Evolutionary conservation across 2,113 vertebrate genomes (phyloP).

Genomic region (Passer montanus): DNA sequence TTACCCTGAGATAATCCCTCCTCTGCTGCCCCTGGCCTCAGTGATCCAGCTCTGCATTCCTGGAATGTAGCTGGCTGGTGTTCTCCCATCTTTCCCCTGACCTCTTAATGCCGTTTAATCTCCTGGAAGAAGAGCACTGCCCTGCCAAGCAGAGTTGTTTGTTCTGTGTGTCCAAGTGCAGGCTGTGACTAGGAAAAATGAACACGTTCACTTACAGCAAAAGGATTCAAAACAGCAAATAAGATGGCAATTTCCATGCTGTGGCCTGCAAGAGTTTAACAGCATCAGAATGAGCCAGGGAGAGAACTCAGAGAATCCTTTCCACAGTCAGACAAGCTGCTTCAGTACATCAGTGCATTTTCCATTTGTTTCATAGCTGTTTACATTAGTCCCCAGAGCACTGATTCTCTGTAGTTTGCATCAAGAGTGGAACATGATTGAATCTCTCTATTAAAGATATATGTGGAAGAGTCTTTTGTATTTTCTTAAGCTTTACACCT

Average conservation of each 20-base stretch:
- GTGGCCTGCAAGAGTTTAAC: not conserved
- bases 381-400: not conserved
- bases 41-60: constrained; percentile 7
- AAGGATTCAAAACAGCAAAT: not conserved
- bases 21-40: constrained; percentile 23
- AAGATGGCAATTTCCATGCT: not conserved
- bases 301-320: not conserved
- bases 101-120: constrained; percentile 61
- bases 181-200: not conserved
- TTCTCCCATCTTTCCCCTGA: constrained; percentile 49
- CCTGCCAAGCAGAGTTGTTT: not conserved
- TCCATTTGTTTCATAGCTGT: not conserved
- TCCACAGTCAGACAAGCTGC: not conserved
- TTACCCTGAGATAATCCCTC: constrained; percentile 47
- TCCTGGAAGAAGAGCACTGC: constrained; percentile 38
- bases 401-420: not conserved
- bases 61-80: constrained; percentile 44
- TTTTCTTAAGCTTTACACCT: constrained; percentile 2
- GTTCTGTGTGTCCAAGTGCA: not conserved
- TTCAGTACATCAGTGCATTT: not conserved
- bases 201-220: not conserved
- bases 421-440: not conserved
- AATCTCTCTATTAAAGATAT: not conserved
- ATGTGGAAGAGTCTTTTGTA: not conserved
- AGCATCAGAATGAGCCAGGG: not conserved